A percentile compares a stretch with the other conserved stretches of the same genome.
Conservation (phyloP, 2,888 invertebrate species). For the Morpho achilles region DNA sequence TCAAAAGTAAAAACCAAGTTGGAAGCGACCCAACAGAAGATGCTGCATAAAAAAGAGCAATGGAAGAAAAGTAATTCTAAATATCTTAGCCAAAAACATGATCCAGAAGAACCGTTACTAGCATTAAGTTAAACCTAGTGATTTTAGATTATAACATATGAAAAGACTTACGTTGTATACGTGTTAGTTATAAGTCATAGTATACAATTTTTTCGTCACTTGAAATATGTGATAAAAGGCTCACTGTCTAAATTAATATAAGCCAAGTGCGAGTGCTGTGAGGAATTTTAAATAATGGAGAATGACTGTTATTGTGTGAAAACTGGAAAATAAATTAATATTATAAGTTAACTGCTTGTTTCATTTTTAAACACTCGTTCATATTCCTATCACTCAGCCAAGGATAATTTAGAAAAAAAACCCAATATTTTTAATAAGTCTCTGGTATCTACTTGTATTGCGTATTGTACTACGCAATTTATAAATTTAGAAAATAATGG, state of each 20-base stretch:
- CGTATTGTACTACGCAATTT: too few species aligned
- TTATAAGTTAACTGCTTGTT: slow-evolving; percentile 38
- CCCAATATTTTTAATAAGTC: too few species aligned
- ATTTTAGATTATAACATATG: slow-evolving; percentile 29
- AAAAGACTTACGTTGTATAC: slow-evolving; percentile 60
- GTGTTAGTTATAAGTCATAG: slow-evolving; percentile 44
- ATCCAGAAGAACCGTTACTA: slow-evolving; percentile 81
- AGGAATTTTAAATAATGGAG: slow-evolving; percentile 28
- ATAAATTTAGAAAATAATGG: too few species aligned
- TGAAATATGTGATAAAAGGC: slow-evolving; percentile 48
- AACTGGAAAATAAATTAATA: slow-evolving; percentile 65
- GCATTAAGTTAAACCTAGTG: slow-evolving; percentile 82
- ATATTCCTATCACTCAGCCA: too few species aligned
- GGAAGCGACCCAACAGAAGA: slow-evolving; percentile 69
- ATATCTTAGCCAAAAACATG: slow-evolving; percentile 60
- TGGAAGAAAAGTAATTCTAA: slow-evolving; percentile 67
- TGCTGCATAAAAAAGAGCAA: slow-evolving; percentile 62
- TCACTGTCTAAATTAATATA: slow-evolving; percentile 54
- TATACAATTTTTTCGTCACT: slow-evolving; percentile 27
- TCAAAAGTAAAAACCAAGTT: slow-evolving; percentile 84
- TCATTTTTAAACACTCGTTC: slow-evolving; percentile 27
- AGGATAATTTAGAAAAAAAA: too few species aligned
- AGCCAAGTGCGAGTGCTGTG: slow-evolving; percentile 25
- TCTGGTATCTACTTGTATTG: too few species aligned
- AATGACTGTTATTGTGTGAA: slow-evolving; percentile 45